Evolutionary conservation across 2,113 vertebrate species (phyloP).

Genomic region (Antechinus flavipes): DNA sequence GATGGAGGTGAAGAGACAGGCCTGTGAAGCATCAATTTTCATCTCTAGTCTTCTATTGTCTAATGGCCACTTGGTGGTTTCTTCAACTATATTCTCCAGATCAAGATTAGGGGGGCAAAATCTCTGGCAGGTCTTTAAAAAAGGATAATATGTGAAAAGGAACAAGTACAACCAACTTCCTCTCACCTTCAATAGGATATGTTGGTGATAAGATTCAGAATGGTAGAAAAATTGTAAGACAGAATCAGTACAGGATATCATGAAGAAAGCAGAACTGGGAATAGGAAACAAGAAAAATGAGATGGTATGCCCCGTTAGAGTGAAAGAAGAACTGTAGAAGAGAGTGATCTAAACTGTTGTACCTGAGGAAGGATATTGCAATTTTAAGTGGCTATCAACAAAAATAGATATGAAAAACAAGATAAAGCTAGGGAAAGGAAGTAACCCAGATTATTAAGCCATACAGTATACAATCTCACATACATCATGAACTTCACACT

Average conservation of each 20-base stretch:
- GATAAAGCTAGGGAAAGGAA: conserved; percentile 20
- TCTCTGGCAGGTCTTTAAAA: neutral
- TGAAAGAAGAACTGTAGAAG: neutral
- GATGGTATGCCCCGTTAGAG: neutral
- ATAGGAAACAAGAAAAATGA: neutral
- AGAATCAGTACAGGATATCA: neutral
- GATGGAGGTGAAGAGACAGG: neutral
- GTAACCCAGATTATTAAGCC: neutral
- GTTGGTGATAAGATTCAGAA: neutral
- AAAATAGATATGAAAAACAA: neutral
- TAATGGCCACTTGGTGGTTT: neutral
- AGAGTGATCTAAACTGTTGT: neutral
- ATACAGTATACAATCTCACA: neutral
- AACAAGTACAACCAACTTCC: neutral
- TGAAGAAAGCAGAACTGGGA: conserved; percentile 22
- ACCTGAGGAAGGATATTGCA: neutral
- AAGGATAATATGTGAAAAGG: neutral
- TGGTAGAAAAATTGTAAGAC: neutral
- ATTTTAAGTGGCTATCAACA: neutral
- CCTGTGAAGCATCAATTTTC: neutral
- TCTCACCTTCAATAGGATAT: conserved; percentile 1
- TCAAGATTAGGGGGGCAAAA: neutral
- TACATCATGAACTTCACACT: neutral
- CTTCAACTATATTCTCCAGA: neutral
- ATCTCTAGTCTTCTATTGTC: neutral